Conservation (phyloP, 2,113 vertebrate genomes). For the Serinus canaria region DNA sequence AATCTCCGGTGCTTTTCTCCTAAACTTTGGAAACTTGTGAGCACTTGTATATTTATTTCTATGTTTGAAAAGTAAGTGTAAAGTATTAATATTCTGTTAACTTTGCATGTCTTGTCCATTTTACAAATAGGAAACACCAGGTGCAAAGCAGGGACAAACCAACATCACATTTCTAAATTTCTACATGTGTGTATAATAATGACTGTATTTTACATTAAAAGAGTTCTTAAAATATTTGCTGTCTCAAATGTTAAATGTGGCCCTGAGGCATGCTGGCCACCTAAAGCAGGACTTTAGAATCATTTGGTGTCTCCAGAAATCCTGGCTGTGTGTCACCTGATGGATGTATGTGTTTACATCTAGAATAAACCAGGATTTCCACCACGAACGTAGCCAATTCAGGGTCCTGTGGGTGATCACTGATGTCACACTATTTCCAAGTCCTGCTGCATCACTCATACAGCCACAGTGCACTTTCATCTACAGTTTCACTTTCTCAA, state of each 20-base stretch:
- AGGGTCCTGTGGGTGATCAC: background rate
- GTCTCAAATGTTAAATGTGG: background rate
- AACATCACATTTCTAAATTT: background rate
- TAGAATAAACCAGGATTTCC: constrained; percentile 11
- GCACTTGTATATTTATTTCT: background rate
- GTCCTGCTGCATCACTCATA: background rate
- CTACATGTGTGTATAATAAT: background rate
- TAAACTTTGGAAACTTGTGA: background rate
- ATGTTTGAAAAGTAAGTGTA: background rate
- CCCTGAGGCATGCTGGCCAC: background rate
- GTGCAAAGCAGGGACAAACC: background rate
- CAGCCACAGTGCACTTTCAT: background rate
- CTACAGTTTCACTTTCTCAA: background rate
- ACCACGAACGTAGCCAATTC: background rate
- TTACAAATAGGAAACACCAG: background rate
- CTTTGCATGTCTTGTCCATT: background rate
- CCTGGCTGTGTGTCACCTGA: background rate
- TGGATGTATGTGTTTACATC: background rate
- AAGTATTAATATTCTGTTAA: background rate
- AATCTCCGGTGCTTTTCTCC: background rate
- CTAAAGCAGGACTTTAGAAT: background rate
- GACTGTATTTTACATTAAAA: background rate
- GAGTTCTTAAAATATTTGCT: background rate
- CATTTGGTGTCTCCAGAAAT: background rate
- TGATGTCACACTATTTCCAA: background rate